Percentiles rank a stretch among this genome's conserved stretches.
Evolutionary conservation across 2,113 vertebrate species (phyloP).

Genomic region (Rana temporaria): DNA sequence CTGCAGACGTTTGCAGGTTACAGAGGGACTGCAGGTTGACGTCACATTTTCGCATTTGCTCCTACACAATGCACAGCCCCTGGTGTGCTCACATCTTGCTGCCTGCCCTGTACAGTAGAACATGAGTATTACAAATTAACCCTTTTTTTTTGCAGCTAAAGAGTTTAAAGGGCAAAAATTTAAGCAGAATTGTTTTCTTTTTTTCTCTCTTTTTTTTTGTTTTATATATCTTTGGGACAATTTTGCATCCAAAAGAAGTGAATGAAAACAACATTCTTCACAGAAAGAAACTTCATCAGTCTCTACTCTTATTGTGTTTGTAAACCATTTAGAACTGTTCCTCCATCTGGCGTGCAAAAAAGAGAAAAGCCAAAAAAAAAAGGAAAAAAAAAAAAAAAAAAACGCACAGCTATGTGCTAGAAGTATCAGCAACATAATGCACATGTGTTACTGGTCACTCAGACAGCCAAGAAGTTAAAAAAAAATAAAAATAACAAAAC

Average conservation of each 20-base stretch:
- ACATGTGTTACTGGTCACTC: constrained; percentile 8
- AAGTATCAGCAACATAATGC: constrained; percentile 40
- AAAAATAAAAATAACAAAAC: background rate
- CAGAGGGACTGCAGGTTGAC: constrained; percentile 19
- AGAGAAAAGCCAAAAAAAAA: background rate
- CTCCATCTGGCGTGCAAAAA: background rate
- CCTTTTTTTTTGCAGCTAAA: constrained; percentile 14
- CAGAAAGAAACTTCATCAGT: constrained; percentile 34
- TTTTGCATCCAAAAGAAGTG: constrained; percentile 52
- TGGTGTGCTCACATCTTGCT: constrained; percentile 6
- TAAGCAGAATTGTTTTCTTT: background rate
- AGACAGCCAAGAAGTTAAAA: background rate
- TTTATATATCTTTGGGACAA: constrained; percentile 49
- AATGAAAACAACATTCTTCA: constrained; percentile 35
- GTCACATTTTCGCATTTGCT: constrained; percentile 34
- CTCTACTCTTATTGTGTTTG: constrained; percentile 28
- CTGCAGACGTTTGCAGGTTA: constrained; percentile 35
- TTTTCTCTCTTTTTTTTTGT: constrained; percentile 7
- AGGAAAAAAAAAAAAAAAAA: background rate
- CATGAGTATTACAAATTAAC: constrained; percentile 45
- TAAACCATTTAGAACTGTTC: constrained; percentile 45
- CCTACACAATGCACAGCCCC: constrained; percentile 29
- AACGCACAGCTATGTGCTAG: constrained; percentile 4
- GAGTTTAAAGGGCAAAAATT: constrained; percentile 20
- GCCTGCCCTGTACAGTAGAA: constrained; percentile 47